Conservation (phyloP, 2,888 invertebrate genomes). For the Bembecia ichneumoniformis region DNA sequence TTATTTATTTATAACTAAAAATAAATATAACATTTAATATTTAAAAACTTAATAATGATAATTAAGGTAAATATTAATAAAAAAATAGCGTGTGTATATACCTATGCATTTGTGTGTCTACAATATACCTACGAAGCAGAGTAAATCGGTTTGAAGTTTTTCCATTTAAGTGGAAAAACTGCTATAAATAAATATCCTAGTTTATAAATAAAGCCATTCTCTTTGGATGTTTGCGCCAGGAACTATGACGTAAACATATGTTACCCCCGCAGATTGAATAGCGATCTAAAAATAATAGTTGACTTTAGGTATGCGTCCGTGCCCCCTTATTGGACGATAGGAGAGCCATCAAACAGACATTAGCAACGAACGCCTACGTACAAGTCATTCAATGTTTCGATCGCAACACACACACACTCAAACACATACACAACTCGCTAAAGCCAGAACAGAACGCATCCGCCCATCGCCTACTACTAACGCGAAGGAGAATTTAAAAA, state of each 20-base stretch:
- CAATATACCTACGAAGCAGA: too few relatives aligned
- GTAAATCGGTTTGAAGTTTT: too few relatives aligned
- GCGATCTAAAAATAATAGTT: slow-evolving; percentile 56
- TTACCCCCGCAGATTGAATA: background rate
- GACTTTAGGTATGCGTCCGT: slow-evolving; percentile 24
- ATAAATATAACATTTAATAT: too few relatives aligned
- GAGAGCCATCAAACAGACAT: slow-evolving; percentile 55
- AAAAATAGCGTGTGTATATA: too few relatives aligned
- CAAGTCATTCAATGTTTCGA: slow-evolving; percentile 65
- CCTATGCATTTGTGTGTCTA: too few relatives aligned
- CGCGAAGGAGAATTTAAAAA: slow-evolving; percentile 8
- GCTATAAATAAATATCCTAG: too few relatives aligned
- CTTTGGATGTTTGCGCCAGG: background rate
- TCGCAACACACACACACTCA: slow-evolving; percentile 49
- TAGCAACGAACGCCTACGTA: slow-evolving; percentile 53
- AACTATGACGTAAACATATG: background rate
- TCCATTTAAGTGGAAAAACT: too few relatives aligned
- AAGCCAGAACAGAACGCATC: slow-evolving; percentile 6
- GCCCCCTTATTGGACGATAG: slow-evolving; percentile 25
- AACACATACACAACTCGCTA: slow-evolving; percentile 31
- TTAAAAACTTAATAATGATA: too few relatives aligned
- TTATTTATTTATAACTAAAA: too few relatives aligned
- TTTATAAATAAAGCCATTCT: too few relatives aligned
- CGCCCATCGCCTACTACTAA: slow-evolving; percentile 13
- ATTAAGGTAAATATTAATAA: too few relatives aligned